Evolutionary conservation across 2,797 vertebrate species (phyloP).

Genomic region (Crenuchus spilurus): DNA sequence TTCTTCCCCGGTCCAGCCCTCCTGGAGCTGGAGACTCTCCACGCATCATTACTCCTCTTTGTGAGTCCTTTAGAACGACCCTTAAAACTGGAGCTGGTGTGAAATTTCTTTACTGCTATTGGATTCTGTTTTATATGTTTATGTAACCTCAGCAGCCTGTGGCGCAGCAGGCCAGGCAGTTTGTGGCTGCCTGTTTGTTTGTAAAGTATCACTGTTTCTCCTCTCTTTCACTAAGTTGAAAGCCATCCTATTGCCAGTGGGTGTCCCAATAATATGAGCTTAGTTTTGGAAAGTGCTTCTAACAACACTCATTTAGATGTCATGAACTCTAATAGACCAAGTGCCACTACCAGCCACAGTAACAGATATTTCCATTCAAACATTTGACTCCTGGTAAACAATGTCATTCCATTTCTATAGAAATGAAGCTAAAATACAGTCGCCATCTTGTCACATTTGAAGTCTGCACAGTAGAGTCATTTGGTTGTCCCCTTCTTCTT

Average conservation of each 20-base stretch:
- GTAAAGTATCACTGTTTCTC: neutral
- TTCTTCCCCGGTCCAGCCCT: neutral
- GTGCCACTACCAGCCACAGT: neutral
- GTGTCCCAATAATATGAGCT: neutral
- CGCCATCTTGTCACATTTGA: too few relatives aligned
- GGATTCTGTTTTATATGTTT: neutral
- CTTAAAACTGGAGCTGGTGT: neutral
- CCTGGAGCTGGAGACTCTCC: constrained; percentile 1
- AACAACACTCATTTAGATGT: neutral
- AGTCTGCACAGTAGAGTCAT: too few relatives aligned
- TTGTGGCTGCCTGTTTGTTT: neutral
- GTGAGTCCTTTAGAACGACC: neutral
- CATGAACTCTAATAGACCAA: neutral
- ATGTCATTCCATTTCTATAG: too few relatives aligned
- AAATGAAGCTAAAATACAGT: too few relatives aligned
- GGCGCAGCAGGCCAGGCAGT: neutral
- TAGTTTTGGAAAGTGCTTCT: neutral
- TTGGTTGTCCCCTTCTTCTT: too few relatives aligned
- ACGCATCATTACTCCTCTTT: neutral
- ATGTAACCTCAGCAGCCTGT: neutral
- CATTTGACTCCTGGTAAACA: too few relatives aligned
- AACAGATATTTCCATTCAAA: neutral
- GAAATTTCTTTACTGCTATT: constrained; percentile 8
- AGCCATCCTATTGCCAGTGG: neutral
- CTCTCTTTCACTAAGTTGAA: neutral